phyloP scores from a whole-genome alignment of 2,797 vertebrate genomes.

The Tadarida brasiliensis region DNA sequence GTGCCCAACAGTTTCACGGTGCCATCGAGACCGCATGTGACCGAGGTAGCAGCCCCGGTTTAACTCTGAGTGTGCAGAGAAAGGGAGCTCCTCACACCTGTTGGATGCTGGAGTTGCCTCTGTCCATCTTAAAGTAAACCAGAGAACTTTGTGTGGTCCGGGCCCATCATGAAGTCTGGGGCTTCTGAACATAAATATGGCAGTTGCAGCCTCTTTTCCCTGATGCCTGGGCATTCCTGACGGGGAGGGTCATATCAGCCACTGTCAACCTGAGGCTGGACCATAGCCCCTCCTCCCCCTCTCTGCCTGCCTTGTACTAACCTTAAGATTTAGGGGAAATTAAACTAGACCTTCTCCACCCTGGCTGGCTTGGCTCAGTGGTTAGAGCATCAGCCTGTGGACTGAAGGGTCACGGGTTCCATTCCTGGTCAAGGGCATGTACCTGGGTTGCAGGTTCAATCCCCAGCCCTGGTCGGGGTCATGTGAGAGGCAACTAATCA shows the following conservation, averaged over 20 bases:
- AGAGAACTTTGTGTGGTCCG: not conserved
- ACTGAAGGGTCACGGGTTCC: too few relatives aligned
- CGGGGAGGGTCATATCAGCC: not conserved
- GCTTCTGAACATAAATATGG: not conserved
- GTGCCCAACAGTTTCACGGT: not conserved
- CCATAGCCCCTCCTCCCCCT: not conserved
- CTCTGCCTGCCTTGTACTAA: not conserved
- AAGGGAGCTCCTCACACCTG: not conserved
- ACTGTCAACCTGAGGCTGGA: not conserved
- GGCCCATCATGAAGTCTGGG: not conserved
- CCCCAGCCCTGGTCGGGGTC: too few relatives aligned
- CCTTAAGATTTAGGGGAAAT: constrained; percentile 27
- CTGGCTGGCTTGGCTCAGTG: too few relatives aligned
- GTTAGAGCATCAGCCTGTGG: too few relatives aligned
- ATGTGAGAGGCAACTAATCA: too few relatives aligned
- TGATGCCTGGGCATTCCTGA: not conserved
- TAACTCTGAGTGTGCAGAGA: not conserved
- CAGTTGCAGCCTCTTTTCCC: not conserved
- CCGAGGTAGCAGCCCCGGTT: not conserved
- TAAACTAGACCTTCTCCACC: not conserved
- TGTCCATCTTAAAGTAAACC: not conserved
- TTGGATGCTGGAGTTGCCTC: not conserved
- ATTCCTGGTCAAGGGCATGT: too few relatives aligned
- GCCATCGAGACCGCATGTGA: not conserved
- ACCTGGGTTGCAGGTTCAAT: too few relatives aligned